phyloP scores from a whole-genome alignment of 2,797 vertebrate species.

The Sternotherus odoratus region DNA sequence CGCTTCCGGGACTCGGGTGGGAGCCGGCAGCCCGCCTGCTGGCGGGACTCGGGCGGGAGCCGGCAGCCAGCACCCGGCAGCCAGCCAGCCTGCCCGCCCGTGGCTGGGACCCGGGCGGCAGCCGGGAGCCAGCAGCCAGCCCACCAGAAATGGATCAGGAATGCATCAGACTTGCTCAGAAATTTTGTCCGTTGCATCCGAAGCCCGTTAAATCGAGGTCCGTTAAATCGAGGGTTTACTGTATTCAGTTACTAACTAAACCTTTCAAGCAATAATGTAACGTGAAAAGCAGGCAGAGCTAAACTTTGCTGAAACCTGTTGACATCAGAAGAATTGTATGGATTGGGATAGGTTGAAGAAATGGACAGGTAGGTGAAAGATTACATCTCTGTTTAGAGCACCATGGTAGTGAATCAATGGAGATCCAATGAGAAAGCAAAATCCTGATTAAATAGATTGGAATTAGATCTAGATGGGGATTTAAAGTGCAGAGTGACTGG shows the following conservation, averaged over 20 bases:
- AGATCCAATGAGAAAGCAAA: slow-evolving; percentile 4
- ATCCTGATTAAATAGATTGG: background rate
- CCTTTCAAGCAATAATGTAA: background rate
- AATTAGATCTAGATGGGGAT: slow-evolving; percentile 4
- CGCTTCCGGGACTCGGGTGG: no score
- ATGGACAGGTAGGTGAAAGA: background rate
- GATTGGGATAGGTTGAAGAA: background rate
- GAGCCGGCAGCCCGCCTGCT: no score
- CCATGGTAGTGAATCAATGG: background rate
- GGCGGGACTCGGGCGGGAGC: no score
- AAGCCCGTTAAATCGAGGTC: no score
- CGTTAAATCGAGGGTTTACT: no score
- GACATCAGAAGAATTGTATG: background rate
- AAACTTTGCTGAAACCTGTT: background rate
- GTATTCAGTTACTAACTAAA: background rate
- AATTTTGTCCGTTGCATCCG: no score
- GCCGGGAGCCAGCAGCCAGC: no score
- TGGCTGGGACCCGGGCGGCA: no score
- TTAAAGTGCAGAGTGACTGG: background rate
- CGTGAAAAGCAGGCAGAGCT: background rate
- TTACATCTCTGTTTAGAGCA: background rate
- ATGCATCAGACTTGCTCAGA: no score
- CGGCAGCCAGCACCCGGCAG: no score
- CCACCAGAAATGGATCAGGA: no score
- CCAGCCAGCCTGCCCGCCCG: no score